Conservation (phyloP, 2,797 vertebrate species). For the Syndactyla subalaris region DNA sequence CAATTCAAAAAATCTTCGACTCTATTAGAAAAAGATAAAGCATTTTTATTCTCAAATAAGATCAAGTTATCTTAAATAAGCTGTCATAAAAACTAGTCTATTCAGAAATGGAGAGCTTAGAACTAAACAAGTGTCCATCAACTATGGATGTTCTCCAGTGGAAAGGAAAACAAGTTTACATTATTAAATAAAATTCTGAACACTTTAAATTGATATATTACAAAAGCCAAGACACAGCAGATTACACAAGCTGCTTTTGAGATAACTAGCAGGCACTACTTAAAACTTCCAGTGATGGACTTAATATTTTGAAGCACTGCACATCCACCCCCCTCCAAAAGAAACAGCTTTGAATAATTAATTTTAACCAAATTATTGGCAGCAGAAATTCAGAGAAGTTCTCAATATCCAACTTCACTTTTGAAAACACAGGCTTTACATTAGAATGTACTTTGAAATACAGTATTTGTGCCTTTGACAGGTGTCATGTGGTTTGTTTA, state of each 20-base stretch:
- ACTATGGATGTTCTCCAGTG: not conserved
- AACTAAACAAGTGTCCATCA: not conserved
- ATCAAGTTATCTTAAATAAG: not conserved
- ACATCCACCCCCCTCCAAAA: rapidly evolving
- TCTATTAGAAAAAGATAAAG: not conserved
- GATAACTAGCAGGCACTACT: not conserved
- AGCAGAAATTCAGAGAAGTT: not conserved
- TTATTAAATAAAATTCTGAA: not conserved
- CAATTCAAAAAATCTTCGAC: not conserved
- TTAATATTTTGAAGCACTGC: not conserved
- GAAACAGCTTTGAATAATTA: not conserved
- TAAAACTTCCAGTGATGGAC: not conserved
- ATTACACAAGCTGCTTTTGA: not conserved
- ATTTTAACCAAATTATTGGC: not conserved
- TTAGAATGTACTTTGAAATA: not conserved
- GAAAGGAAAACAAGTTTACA: not conserved
- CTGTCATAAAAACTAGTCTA: not conserved
- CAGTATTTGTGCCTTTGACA: not conserved
- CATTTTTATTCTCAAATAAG: not conserved
- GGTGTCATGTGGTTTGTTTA: not conserved
- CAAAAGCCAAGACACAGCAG: not conserved
- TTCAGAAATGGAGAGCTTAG: not conserved
- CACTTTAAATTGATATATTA: not conserved
- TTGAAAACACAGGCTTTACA: not conserved
- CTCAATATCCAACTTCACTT: not conserved